Base-by-base conservation (phyloP, 2,888 invertebrate genomes). In the Odontocolon sp. region DNA sequence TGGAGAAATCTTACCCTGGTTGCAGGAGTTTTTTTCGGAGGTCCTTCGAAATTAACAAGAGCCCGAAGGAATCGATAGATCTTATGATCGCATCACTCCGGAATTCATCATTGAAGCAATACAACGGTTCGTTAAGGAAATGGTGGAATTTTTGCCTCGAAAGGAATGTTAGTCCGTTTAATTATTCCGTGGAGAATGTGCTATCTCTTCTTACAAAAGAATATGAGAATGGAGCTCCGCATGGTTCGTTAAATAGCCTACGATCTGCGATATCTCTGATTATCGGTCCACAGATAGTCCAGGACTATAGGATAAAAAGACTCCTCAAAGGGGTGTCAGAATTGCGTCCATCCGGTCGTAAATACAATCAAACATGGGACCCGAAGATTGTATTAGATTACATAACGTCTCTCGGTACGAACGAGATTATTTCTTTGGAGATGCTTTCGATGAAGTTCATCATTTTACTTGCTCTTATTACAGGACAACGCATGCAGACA, bases 91-190 rank as follows among this genome's bases (percentile, higher is more conserved):
- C 33, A 21, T 36, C 63, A 11, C 45, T 63, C 36, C 47, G 63
- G 47, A 47, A 66, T 26, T 66, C 66, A 18, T 66, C 66, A n/a
- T 26, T 66, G 3, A 28, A 40, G 16, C 66, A 66, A 66, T 66
- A 66, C 14, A 31, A 52, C 16, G 23, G 33, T 21, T 26, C 36
- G 1, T 11, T 47, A 21, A 33, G 45, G 8, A 47, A 63, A 47
- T 63, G 33, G 33, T 63, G 63, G 33, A 21, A 47, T 21, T 63
- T 33, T 8, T 63, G 47, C 18, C 6, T 28, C 11, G 23, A 6
- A 3, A 18, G n/a, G 36, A n/a, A 18, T n/a, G 4, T 28, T 28
- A 9, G 11, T 28, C 63, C 31, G 33, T 45, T 33, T 36, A 45
- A 61, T 18, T n/a, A n/a, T n/a, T 33, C 21, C 16, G 9, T 33